Evolutionary conservation across 2,113 vertebrate species (phyloP).

Genomic region (Falcunculus frontatus): DNA sequence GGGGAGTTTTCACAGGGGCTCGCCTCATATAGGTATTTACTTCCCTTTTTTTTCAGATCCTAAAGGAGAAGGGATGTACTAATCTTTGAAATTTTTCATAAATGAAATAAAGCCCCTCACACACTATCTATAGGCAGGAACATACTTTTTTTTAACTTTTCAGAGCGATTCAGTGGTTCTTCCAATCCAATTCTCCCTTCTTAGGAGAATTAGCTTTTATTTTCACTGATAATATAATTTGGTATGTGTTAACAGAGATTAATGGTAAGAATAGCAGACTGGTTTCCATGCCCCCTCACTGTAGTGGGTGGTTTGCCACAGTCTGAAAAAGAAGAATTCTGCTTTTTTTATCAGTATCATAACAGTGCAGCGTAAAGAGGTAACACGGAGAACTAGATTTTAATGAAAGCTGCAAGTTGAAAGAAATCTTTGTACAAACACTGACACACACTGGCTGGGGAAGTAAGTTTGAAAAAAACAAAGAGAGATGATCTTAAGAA

Average conservation of each 20-base stretch:
- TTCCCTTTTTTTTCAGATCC: background rate
- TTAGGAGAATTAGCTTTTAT: background rate
- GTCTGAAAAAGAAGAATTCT: background rate
- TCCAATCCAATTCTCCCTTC: background rate
- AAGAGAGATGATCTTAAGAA: background rate
- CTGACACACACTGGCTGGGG: background rate
- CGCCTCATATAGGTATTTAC: fast-evolving
- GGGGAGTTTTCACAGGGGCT: background rate
- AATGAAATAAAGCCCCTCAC: background rate
- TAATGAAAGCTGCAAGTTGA: background rate
- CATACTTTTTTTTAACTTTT: background rate
- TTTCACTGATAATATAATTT: background rate
- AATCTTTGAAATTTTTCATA: background rate
- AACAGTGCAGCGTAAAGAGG: background rate
- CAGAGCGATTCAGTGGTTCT: background rate
- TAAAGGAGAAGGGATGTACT: background rate
- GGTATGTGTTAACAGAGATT: background rate
- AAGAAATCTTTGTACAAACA: background rate
- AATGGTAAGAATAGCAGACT: background rate
- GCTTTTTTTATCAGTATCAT: background rate
- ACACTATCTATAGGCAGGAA: background rate
- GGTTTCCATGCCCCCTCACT: background rate
- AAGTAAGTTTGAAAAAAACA: background rate
- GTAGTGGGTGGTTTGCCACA: background rate
- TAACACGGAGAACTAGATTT: background rate